Percentiles rank a stretch among this genome's conserved stretches.
phyloP scores from a whole-genome alignment of 92 coral and sea anemone genomes.

The Montipora capitata region DNA sequence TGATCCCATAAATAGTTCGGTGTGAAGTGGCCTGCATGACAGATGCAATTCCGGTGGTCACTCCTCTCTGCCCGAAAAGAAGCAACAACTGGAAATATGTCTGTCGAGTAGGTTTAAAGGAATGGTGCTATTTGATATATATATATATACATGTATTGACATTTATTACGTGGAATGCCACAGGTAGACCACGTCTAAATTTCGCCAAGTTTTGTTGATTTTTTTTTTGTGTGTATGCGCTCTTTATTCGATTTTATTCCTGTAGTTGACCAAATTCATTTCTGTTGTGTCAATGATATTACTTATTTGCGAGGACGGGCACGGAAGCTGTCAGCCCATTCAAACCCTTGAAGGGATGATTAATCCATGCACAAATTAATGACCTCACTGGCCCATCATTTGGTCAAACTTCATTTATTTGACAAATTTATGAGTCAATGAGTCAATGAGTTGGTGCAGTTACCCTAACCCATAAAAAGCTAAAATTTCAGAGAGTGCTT shows the following conservation, averaged over 20 bases:
- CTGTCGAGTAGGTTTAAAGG: neutral
- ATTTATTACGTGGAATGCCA: neutral
- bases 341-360: no score
- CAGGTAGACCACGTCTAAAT: neutral
- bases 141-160: neutral
- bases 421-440: no score
- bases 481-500: no score
- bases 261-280: neutral
- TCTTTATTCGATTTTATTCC: neutral
- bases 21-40: neutral
- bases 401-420: no score
- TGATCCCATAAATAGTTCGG: neutral
- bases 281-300: no score
- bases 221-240: neutral
- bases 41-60: neutral
- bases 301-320: no score
- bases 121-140: neutral
- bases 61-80: neutral
- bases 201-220: neutral
- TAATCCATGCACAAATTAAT: no score
- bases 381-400: no score
- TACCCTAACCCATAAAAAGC: no score
- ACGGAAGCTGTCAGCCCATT: no score
- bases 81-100: neutral
- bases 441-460: no score